Evolutionary conservation across 2,113 vertebrate species (phyloP).

Genomic region (Pomatorhinus ruficollis): DNA sequence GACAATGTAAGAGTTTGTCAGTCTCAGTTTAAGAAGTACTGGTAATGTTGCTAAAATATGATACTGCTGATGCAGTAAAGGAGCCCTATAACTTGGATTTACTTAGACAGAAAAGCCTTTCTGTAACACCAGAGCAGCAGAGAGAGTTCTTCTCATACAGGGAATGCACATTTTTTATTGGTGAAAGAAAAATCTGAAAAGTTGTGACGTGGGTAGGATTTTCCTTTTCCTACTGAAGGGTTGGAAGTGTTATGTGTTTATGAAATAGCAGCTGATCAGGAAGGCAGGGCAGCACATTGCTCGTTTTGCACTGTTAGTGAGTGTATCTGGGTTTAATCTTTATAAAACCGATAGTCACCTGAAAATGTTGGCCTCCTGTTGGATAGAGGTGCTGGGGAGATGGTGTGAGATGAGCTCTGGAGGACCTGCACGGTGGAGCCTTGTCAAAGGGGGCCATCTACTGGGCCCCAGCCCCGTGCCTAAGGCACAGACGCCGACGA

Average conservation of each 20-base stretch:
- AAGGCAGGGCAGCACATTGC: background rate
- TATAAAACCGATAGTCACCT: background rate
- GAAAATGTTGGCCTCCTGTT: background rate
- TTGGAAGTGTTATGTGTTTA: background rate
- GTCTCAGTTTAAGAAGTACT: background rate
- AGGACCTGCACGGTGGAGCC: background rate
- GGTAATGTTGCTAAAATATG: background rate
- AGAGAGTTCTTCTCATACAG: background rate
- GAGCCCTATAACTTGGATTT: background rate
- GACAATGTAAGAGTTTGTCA: accelerated
- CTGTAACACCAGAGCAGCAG: background rate
- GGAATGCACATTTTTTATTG: background rate
- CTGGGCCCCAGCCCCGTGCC: background rate
- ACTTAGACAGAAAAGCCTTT: background rate
- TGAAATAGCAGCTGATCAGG: background rate
- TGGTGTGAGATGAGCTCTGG: background rate
- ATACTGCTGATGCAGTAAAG: background rate
- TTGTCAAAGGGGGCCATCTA: conserved; percentile 58
- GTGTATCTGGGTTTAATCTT: background rate
- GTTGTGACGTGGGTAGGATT: background rate
- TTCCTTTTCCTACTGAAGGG: background rate
- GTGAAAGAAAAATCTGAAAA: background rate
- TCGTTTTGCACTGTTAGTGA: background rate
- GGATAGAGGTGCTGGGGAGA: background rate
- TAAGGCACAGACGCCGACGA: background rate